phyloP scores from a whole-genome alignment of 2,888 invertebrate species.

The Andrena dorsata region DNA sequence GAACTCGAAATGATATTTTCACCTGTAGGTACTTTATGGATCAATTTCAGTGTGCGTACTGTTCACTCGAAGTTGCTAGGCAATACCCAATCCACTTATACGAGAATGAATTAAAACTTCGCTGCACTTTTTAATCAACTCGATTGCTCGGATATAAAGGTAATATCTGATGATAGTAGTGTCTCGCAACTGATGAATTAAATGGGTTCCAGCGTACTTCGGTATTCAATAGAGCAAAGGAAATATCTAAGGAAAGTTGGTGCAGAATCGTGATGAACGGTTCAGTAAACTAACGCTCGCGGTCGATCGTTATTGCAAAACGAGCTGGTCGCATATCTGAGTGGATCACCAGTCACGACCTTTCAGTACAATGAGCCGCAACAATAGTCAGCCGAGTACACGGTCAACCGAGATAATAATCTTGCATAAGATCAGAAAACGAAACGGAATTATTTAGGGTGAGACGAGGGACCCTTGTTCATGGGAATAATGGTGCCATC shows the following conservation, averaged over 20 bases:
- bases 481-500: conserved; percentile 45
- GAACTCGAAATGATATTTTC: too few relatives aligned
- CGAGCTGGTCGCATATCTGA: conserved; percentile 48
- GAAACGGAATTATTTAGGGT: conserved; percentile 45
- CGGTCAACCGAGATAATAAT: conserved; percentile 55
- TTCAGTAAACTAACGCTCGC: conserved; percentile 30
- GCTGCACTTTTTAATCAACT: not conserved
- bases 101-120: not conserved
- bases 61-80: too few relatives aligned
- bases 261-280: conserved; percentile 26
- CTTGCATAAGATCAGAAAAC: conserved; percentile 53
- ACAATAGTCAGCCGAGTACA: conserved; percentile 48
- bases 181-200: not conserved
- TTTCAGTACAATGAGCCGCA: conserved; percentile 42
- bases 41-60: too few relatives aligned
- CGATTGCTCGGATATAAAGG: not conserved
- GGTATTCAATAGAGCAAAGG: conserved; percentile 5
- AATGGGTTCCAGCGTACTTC: not conserved
- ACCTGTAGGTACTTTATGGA: too few relatives aligned
- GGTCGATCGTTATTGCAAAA: conserved; percentile 49
- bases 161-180: not conserved
- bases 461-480: conserved; percentile 8
- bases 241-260: not conserved
- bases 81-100: too few relatives aligned
- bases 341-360: conserved; percentile 54